Evolutionary conservation across 1,140 invertebrate species (phyloP).

Genomic region (Zaprionus davidi): DNA sequence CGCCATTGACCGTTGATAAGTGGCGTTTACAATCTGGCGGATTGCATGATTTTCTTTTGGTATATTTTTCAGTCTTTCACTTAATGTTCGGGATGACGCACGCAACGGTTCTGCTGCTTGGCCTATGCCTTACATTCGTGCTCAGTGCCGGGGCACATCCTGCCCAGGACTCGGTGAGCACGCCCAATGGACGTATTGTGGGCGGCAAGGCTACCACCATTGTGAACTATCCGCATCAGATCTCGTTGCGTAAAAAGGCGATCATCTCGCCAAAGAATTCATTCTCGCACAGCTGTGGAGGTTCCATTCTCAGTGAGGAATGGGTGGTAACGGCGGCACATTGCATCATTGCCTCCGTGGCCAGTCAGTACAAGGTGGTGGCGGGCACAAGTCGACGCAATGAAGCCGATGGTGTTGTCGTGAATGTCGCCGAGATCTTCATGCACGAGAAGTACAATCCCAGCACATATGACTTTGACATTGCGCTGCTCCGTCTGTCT

Average conservation of each 20-base stretch:
- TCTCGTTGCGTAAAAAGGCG: constrained; percentile 66
- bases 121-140: constrained; percentile 9
- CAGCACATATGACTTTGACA: constrained; percentile 67
- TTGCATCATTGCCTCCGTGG: constrained; percentile 61
- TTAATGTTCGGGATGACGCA: constrained; percentile 43
- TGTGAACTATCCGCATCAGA: constrained; percentile 64
- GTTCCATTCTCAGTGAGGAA: constrained; percentile 84
- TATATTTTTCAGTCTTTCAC: constrained; percentile 24
- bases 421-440: constrained; percentile 67
- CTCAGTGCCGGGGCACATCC: constrained; percentile 41
- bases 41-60: background rate
- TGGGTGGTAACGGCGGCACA: constrained; percentile 76
- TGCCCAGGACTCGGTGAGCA: constrained; percentile 30
- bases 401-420: constrained; percentile 63
- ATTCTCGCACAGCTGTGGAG: constrained; percentile 85
- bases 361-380: constrained; percentile 69
- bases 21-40: constrained; percentile 16
- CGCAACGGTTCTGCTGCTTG: constrained; percentile 15
- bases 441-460: constrained; percentile 78
- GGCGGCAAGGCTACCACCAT: constrained; percentile 61
- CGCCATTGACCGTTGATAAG: constrained; percentile 55
- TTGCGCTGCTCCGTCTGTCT: constrained; percentile 67
- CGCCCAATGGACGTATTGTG: constrained; percentile 63
- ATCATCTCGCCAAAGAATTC: constrained; percentile 41
- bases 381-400: constrained; percentile 63